A percentile compares a stretch with the other conserved stretches of the same genome.
Evolutionary conservation across 1,140 invertebrate species (phyloP).

Genomic region (Apis dorsata): DNA sequence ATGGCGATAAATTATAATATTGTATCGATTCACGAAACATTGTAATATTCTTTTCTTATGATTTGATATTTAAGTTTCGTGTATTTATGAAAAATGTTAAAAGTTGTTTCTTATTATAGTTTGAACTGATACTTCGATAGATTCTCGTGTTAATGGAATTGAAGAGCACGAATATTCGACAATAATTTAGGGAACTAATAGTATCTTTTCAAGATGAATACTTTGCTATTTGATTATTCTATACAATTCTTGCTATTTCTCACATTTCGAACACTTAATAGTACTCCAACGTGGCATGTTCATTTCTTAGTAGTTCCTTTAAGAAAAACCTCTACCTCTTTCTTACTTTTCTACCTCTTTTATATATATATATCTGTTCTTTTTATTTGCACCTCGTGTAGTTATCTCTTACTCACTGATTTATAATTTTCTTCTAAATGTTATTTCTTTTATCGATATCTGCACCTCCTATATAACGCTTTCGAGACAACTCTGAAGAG

Average conservation of each 20-base stretch:
- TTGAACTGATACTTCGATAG: too few species aligned
- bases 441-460: too few species aligned
- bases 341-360: conserved; percentile 23
- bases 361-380: not conserved
- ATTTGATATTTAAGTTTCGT: too few species aligned
- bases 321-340: conserved; percentile 31
- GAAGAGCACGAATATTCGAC: not conserved
- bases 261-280: not conserved
- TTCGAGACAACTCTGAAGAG: too few species aligned
- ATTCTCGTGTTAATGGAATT: too few species aligned
- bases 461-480: too few species aligned
- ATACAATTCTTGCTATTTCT: not conserved
- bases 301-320: conserved; percentile 20
- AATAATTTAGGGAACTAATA: not conserved
- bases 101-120: too few species aligned
- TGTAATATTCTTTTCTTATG: too few species aligned
- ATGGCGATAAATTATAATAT: too few species aligned
- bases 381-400: not conserved
- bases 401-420: not conserved
- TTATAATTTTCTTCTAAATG: not conserved
- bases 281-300: not conserved
- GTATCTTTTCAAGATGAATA: not conserved
- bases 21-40: too few species aligned
- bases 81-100: too few species aligned
- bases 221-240: not conserved